phyloP scores from a whole-genome alignment of 2,888 invertebrate species.

The Cephonodes hylas region DNA sequence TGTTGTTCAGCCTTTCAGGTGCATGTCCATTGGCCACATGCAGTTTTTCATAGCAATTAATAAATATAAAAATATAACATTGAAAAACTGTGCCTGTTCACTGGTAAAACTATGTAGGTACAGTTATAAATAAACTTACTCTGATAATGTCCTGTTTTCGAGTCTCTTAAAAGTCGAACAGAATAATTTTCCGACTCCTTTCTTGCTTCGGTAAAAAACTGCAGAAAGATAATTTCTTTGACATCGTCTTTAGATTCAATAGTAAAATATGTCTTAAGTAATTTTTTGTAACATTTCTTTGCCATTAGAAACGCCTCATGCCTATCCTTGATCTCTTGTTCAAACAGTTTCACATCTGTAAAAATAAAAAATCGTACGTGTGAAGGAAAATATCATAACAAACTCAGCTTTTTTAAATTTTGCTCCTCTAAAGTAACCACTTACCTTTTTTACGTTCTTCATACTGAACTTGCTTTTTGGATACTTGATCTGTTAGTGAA shows the following conservation, averaged over 20 bases:
- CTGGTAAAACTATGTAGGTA: not conserved
- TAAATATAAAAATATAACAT: too few species aligned
- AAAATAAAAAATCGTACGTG: not conserved
- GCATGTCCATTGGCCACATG: too few species aligned
- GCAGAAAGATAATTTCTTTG: constrained; percentile 57
- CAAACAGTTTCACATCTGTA: constrained; percentile 64
- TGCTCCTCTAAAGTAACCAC: not conserved
- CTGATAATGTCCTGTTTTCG: constrained; percentile 51
- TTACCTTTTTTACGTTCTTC: constrained; percentile 62
- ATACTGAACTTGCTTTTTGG: constrained; percentile 51
- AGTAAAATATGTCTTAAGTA: constrained; percentile 65
- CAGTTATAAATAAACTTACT: constrained; percentile 49
- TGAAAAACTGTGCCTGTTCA: not conserved
- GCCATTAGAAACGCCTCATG: constrained; percentile 75
- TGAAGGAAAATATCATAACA: not conserved
- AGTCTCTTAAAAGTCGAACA: constrained; percentile 47
- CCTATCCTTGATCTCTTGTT: constrained; percentile 69
- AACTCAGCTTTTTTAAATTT: not conserved
- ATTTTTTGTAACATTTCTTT: constrained; percentile 70
- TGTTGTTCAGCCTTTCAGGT: too few species aligned
- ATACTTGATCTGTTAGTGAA: constrained; percentile 46
- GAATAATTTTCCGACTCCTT: constrained; percentile 67
- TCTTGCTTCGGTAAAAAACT: constrained; percentile 70
- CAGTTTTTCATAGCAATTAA: too few species aligned
- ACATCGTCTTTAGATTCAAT: constrained; percentile 53